Base-by-base conservation (phyloP, 2,113 vertebrate genomes). In the Ochotona curzoniae region DNA sequence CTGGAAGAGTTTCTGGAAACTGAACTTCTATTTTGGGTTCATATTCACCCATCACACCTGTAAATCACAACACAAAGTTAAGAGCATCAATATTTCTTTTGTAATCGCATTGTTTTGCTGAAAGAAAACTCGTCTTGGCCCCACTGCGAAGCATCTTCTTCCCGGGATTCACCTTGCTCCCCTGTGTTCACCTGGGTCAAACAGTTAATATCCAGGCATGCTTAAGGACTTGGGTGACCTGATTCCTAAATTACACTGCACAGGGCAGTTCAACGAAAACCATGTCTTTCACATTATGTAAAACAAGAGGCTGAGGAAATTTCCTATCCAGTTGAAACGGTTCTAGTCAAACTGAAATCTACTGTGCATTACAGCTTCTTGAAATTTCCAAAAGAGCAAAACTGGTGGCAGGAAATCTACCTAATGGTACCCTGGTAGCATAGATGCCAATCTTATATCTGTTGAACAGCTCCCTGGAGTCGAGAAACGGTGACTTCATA, bases 11-110 rank as follows among this genome's bases (percentile, higher is more conserved):
- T 97, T 99, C 99, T 7, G 99, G 98, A 97, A 99, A 99, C 97
- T 99, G 99, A 96, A 99, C 98, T 98, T 99, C 99, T 98, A 99
- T 99, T 98, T 99, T 99, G 74, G 99, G 99, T 97, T 99, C 99
- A 13, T 99, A 99, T 98, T 99, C 99, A 71, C 99, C 99, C 99
- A 99, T 99, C 87, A 98, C 98, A 96, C 99, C 99, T 99, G 83
- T 1, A 89, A 96, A 96, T 5, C 69, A 96, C 88, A 97, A 63
- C 97, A 93, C 7, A 93, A 80, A 8, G 0, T 26, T 1, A 35
- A 14, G 8, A 44, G 21, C 67, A 54, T 67, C 54, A 67, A 5
- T 6, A 1, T 78, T 74, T 35, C 57, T 49, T 78, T 83, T 12
- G n/a, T 13, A 54, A 82, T 44, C 2, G 15, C 10, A 26, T 32